phyloP scores from a whole-genome alignment of 1,140 invertebrate species.

The Danaus plexippus region DNA sequence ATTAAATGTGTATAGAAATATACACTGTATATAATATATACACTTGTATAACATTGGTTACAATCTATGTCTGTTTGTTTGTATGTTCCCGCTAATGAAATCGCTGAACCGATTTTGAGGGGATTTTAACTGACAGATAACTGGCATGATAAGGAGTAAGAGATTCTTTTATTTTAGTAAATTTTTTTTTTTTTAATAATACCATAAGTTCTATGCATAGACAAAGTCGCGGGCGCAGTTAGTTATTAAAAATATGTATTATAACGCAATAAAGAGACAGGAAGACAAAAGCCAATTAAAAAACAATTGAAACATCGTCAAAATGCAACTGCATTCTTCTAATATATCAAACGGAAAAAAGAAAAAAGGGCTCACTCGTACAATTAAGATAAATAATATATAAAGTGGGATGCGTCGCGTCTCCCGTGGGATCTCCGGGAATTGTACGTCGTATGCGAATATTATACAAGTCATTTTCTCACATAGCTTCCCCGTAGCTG shows the following conservation, averaged over 20 bases:
- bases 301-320: neutral
- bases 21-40: too few relatives aligned
- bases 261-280: too few relatives aligned
- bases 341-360: slow-evolving; percentile 22
- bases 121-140: too few relatives aligned
- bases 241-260: too few relatives aligned
- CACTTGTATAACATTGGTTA: too few relatives aligned
- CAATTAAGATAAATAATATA: slow-evolving; percentile 57
- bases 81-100: too few relatives aligned
- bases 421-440: slow-evolving; percentile 33
- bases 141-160: too few relatives aligned
- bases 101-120: too few relatives aligned
- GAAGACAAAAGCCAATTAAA: neutral
- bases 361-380: slow-evolving; percentile 27
- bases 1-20: too few relatives aligned
- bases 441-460: slow-evolving; percentile 44
- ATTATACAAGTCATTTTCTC: slow-evolving; percentile 55
- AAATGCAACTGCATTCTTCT: slow-evolving; percentile 12
- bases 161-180: neutral
- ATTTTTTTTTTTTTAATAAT: neutral
- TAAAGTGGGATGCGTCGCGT: slow-evolving; percentile 32
- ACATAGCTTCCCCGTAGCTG: slow-evolving; percentile 29
- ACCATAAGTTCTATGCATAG: too few relatives aligned
- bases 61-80: too few relatives aligned
- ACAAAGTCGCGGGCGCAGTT: too few relatives aligned